Conservation (phyloP, 2,888 invertebrate species). For the Hirtodrosophila alboralis region DNA sequence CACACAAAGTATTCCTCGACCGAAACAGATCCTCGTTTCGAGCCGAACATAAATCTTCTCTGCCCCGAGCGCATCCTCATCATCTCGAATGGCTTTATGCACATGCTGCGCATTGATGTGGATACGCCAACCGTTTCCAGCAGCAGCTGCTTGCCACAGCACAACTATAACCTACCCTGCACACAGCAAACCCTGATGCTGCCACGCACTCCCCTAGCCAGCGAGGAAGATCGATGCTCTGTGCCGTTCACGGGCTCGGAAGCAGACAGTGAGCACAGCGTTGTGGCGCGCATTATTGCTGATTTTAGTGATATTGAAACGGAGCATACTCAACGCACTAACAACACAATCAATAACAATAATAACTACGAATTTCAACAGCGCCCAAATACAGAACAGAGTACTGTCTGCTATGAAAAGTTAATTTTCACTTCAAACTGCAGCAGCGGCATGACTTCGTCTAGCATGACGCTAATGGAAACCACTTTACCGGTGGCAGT, state of each 20-base stretch:
- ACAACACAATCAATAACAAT: constrained; percentile 50
- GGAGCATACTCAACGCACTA: constrained; percentile 84
- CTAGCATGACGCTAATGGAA: constrained; percentile 42
- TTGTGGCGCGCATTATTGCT: constrained; percentile 87
- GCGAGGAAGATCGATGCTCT: constrained; percentile 61
- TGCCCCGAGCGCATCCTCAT: constrained; percentile 91
- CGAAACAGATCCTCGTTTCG: constrained; percentile 92
- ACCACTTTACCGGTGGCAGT: constrained; percentile 46
- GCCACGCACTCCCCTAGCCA: constrained; percentile 41
- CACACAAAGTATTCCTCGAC: constrained; percentile 96
- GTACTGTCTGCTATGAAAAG: constrained; percentile 83
- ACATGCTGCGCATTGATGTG: constrained; percentile 89
- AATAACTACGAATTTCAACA: constrained; percentile 57
- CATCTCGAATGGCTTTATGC: constrained; percentile 93
- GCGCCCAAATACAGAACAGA: constrained; percentile 22
- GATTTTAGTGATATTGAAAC: constrained; percentile 87
- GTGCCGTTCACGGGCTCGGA: constrained; percentile 57
- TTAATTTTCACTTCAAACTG: constrained; percentile 85
- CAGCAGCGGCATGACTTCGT: constrained; percentile 38
- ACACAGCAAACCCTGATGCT: constrained; percentile 63
- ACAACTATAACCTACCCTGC: constrained; percentile 38
- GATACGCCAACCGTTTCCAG: constrained; percentile 78
- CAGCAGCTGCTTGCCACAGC: constrained; percentile 39
- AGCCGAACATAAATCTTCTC: constrained; percentile 88
- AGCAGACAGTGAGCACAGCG: constrained; percentile 85